Evolutionary conservation across 30 jellyfish, hydroid and myxozoan species (phyloP), one percentile per base, ranked within the genome.

Genomic region (Mastigias papua): DNA sequence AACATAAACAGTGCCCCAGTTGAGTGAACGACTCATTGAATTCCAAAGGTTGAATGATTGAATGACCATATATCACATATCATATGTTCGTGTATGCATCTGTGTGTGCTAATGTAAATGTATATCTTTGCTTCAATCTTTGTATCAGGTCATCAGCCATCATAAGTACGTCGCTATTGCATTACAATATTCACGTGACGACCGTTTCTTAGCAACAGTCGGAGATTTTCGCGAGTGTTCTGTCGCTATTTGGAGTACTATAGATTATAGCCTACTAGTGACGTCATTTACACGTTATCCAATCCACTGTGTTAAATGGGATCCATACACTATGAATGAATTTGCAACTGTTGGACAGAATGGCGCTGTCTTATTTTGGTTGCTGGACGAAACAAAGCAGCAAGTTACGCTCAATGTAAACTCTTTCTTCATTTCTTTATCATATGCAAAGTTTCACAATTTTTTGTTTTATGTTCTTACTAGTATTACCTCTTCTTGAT

Each of bases 311-410:
- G 88, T 84, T 3, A 51, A 66, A 48, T 94, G 98, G 98, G 95
- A 94, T 67, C 98, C 98, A 3, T 94, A 37, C 51, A 81, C 91
- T 26, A 93, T 94, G 87, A 90, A 94, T 69, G 97, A 94, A 60
- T 84, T 94, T 35, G 96, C 91, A 0, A 77, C 98, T 69, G 97
- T 94, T 32, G 98, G 98, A 25, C 97, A 82, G 29, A 94, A 94
- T 69, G 94, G 91, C 34, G 50, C 91, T 29, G 93, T 89, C 26
- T 70, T 87, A 16, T 94, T 94, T 69, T 94, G 98, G 98, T 63
- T 79, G 21, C 73, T 93, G 19, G 94, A 89, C 67, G 98, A 94
- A 30, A 88, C 96, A 22, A 89, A 57, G 54, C 64, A 70, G 29
- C 87, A 85, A 69, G 84, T 73, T 1, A 61, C 37, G 10, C 81